These are phyloP conservation scores for Baccha elongata DNA, from an alignment of 2,888 invertebrate species.

Conservation along the genomic window DNA sequence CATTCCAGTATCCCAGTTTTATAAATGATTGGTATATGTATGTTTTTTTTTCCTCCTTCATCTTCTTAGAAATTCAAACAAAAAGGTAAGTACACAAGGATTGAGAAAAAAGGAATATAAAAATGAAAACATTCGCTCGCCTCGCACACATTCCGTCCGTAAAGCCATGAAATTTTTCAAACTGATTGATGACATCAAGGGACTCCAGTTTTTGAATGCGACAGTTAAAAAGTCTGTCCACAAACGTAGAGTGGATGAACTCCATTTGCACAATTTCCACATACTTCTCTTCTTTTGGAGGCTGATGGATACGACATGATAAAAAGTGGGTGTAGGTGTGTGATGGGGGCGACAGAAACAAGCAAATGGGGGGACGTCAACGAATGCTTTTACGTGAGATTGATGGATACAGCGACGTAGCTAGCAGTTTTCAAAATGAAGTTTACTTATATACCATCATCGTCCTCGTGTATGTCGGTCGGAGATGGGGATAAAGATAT, in stretches of 20 bases:
- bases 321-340: constrained; percentile 18
- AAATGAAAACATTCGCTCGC: constrained; percentile 48
- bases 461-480: constrained; percentile 30
- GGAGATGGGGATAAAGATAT: constrained; percentile 44
- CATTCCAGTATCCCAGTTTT: constrained; percentile 45
- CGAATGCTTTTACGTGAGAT: constrained; percentile 73
- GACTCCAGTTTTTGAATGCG: constrained; percentile 71
- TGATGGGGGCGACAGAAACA: constrained; percentile 15
- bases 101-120: constrained; percentile 34
- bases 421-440: constrained; percentile 73
- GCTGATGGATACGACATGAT: constrained; percentile 25
- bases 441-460: constrained; percentile 67
- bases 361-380: constrained; percentile 69
- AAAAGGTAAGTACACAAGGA: constrained; percentile 39
- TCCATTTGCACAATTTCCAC: constrained; percentile 73
- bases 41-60: constrained; percentile 9
- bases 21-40: constrained; percentile 35
- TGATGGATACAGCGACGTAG: constrained; percentile 72
- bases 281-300: constrained; percentile 48
- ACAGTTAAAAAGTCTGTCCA: constrained; percentile 74
- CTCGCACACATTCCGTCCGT: constrained; percentile 41
- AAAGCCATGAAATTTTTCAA: constrained; percentile 74
- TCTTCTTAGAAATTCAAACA: constrained; percentile 36
- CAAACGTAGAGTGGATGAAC: constrained; percentile 73
- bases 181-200: constrained; percentile 74